These are phyloP conservation scores for Rafetus swinhoei DNA, from an alignment of 2,113 vertebrate genomes.

Conservation along the genomic window DNA sequence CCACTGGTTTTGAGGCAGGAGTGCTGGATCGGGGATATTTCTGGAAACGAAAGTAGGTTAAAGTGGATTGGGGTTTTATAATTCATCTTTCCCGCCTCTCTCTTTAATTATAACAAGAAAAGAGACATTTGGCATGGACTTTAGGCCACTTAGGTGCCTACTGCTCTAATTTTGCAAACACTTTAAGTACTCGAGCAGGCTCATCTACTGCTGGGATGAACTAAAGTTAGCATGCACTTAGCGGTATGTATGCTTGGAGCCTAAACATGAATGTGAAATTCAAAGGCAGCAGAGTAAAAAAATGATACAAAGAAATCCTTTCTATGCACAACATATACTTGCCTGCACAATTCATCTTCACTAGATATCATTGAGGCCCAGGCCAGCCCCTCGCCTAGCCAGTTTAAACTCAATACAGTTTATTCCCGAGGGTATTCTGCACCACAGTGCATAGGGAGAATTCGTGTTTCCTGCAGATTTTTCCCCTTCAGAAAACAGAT, in stretches of 20 bases:
- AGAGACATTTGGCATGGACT: neutral
- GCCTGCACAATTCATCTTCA: neutral
- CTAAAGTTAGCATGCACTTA: neutral
- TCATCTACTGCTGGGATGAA: neutral
- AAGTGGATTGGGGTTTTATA: neutral
- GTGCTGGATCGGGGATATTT: neutral
- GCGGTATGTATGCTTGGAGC: neutral
- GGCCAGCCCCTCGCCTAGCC: neutral
- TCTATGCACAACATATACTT: neutral
- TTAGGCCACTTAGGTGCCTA: neutral
- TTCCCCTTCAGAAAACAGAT: too few species aligned
- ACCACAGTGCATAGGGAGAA: too few species aligned
- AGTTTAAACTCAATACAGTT: neutral
- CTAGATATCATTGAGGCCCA: neutral
- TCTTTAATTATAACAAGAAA: neutral
- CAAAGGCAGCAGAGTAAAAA: neutral
- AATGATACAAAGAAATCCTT: neutral
- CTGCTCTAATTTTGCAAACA: neutral
- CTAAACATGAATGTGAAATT: neutral
- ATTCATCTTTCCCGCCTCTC: too few species aligned
- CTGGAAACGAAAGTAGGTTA: neutral
- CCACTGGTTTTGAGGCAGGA: neutral
- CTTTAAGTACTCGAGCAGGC: neutral
- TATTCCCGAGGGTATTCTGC: too few species aligned
- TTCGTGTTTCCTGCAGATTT: too few species aligned